Conservation (phyloP, 2,113 vertebrate genomes). For the Nothoprocta perdicaria region DNA sequence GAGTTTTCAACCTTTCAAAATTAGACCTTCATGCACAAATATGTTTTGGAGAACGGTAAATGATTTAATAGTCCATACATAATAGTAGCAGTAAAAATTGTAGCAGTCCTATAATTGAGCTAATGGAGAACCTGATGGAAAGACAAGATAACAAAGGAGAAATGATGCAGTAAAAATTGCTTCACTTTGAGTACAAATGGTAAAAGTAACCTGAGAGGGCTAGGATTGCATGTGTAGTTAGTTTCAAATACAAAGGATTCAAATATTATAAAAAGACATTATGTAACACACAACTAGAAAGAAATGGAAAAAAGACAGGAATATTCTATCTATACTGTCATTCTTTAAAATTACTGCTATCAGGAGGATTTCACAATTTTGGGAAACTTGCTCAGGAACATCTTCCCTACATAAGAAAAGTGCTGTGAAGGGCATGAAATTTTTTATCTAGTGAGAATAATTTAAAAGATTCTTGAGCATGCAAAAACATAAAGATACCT, state of each 20-base stretch:
- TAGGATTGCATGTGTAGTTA: slow-evolving; percentile 45
- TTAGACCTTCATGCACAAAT: slow-evolving; percentile 65
- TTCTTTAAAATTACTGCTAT: slow-evolving; percentile 65
- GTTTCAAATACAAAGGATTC: slow-evolving; percentile 44
- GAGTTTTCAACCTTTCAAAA: slow-evolving; percentile 66
- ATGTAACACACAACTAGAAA: slow-evolving; percentile 20
- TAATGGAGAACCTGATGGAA: slow-evolving; percentile 67
- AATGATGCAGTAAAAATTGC: slow-evolving; percentile 70
- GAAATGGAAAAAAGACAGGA: slow-evolving; percentile 30
- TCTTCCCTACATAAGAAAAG: background rate
- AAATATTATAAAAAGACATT: slow-evolving; percentile 53
- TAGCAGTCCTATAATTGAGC: slow-evolving; percentile 47
- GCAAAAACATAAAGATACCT: slow-evolving; percentile 37
- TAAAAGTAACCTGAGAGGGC: slow-evolving; percentile 43
- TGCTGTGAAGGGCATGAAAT: slow-evolving; percentile 24
- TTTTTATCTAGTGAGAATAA: slow-evolving; percentile 10
- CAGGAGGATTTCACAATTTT: slow-evolving; percentile 37
- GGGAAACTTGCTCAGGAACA: slow-evolving; percentile 31
- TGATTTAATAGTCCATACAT: slow-evolving; percentile 55
- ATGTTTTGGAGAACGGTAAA: slow-evolving; percentile 46
- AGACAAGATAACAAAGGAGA: slow-evolving; percentile 68
- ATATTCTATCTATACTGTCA: background rate
- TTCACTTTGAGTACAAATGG: slow-evolving; percentile 64
- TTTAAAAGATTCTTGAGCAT: slow-evolving; percentile 13
- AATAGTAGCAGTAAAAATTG: slow-evolving; percentile 28